Base-by-base conservation (phyloP, 1,140 invertebrate genomes). In the Pseudomyrmex flavicornis region DNA sequence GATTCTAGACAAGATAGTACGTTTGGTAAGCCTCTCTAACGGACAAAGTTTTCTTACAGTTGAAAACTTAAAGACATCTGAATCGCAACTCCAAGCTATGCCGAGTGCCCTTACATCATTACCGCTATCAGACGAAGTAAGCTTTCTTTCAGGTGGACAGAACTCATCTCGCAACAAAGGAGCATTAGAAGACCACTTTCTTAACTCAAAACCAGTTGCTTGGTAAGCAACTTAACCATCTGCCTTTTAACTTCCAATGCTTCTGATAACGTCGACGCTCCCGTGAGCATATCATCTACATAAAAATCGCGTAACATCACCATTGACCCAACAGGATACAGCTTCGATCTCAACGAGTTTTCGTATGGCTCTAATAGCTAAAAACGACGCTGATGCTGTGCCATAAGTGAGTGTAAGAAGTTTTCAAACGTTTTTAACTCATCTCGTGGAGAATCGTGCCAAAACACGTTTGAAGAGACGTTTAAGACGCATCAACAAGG, bases 271-370 rank as follows among this genome's bases (percentile, higher is more conserved):
- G 69, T 77, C 56, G 89, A 54, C 56, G 85, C 54, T 26, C 88
- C 89, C 3, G 88, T 87, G 3, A 88, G n/a, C 9, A 89, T 26
- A 20, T 90, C 89, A 65, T 91, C 89, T 0, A 91, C 89, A 48
- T 91, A 91, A 22, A 89, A 85, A 75, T 91, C 85, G 0, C 22
- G 12, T 35, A 50, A 52, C 0, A 82, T 3, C 50, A 85, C 20
- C 62, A 63, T 13, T 1, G 66, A 12, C 0, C 68, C 76, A 0
- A 48, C 13, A 0, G 87, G 89, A 72, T 22, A 62, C 0, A 15
- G 15, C 58, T 13, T 86, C 35, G 26, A 56, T 54, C 1, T 58
- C 10, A 0, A 50, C 66, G 0, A 83, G 12, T 17, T 79, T 62
- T 4, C 5, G 7, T 63, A 82, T n/a, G 0, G 46, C 5, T 15